phyloP scores from a whole-genome alignment of 1,140 invertebrate genomes.

The Rhagoletis zephyria region DNA sequence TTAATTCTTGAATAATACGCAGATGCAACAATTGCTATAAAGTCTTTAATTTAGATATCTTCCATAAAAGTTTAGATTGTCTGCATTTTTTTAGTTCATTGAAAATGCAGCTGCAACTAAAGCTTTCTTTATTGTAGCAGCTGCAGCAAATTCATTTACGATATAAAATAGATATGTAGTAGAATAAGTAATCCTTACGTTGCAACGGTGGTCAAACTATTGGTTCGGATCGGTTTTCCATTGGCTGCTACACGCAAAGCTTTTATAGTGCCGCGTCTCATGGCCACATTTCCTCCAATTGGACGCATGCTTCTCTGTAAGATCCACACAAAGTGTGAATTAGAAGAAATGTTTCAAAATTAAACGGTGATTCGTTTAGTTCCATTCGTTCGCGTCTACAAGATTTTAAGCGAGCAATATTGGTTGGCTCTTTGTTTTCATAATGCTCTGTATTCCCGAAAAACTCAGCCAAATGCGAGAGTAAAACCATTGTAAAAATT shows the following conservation, averaged over 20 bases:
- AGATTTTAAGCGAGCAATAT: conserved; percentile 35
- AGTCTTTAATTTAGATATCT: not conserved
- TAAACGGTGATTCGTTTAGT: conserved; percentile 41
- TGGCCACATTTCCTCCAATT: conserved; percentile 53
- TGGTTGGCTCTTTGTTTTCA: conserved; percentile 20
- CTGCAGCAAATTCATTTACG: conserved; percentile 53
- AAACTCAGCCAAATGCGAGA: not conserved
- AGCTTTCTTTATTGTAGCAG: conserved; percentile 32
- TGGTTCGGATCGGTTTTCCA: conserved; percentile 66
- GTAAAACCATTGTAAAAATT: not conserved
- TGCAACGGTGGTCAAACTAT: conserved; percentile 68
- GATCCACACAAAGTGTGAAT: conserved; percentile 59
- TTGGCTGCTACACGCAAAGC: conserved; percentile 67
- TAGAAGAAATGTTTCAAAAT: conserved; percentile 54
- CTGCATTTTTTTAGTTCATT: not conserved
- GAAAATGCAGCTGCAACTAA: not conserved
- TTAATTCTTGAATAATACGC: conserved; percentile 59
- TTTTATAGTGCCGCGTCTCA: conserved; percentile 63
- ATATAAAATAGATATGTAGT: conserved; percentile 56
- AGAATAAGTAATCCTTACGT: conserved; percentile 65
- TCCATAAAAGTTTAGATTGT: not conserved
- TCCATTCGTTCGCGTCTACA: conserved; percentile 49
- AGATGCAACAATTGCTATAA: not conserved
- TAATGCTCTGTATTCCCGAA: not conserved
- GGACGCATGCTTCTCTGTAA: conserved; percentile 73